Evolutionary conservation across 1,140 invertebrate genomes (phyloP).

Genomic region (Sipha flava): DNA sequence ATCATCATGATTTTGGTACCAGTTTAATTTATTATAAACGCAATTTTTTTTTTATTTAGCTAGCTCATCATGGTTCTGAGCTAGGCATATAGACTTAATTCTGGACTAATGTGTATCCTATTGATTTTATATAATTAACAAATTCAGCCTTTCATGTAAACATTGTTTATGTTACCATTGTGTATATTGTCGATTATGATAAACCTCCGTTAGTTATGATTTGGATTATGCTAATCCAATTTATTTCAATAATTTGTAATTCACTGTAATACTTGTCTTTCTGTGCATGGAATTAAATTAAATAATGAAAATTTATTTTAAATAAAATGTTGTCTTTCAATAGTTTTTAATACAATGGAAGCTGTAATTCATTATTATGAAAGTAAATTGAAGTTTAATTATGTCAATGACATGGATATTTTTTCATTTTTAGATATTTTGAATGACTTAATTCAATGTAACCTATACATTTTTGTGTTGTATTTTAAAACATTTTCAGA

Average conservation of each 20-base stretch:
- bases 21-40: background rate
- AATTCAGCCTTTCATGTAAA: background rate
- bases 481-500: too few relatives aligned
- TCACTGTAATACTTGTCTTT: background rate
- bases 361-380: too few relatives aligned
- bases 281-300: too few relatives aligned
- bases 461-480: too few relatives aligned
- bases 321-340: too few relatives aligned
- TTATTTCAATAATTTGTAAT: background rate
- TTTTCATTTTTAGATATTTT: too few relatives aligned
- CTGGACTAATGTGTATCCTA: background rate
- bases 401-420: too few relatives aligned
- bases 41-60: background rate
- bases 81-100: background rate
- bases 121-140: background rate
- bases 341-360: too few relatives aligned
- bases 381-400: too few relatives aligned
- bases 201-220: background rate
- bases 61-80: background rate
- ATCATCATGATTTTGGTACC: slow-evolving; percentile 3
- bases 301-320: too few relatives aligned
- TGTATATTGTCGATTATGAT: background rate
- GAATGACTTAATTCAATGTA: too few relatives aligned
- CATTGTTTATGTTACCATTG: slow-evolving; percentile 3
- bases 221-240: background rate